phyloP scores from a whole-genome alignment of 2,888 invertebrate genomes.

The Himalopsyche kuldschensis region DNA sequence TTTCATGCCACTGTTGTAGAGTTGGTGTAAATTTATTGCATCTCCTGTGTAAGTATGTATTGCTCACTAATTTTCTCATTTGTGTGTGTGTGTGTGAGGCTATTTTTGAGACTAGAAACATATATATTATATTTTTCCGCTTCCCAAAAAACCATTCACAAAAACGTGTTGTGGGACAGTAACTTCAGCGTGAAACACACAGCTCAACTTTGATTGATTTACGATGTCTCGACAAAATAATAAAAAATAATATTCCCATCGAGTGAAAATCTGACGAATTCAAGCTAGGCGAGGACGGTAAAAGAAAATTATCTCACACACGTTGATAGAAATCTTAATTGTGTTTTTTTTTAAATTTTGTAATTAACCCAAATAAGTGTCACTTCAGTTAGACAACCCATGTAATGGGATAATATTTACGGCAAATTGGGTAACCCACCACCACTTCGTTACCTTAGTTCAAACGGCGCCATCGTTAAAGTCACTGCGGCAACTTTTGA shows the following conservation, averaged over 20 bases:
- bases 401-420: too few relatives aligned
- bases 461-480: too few relatives aligned
- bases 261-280: not conserved
- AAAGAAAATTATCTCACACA: not conserved
- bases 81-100: not conserved
- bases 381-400: too few relatives aligned
- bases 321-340: not conserved
- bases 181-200: not conserved
- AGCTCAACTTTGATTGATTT: not conserved
- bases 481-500: too few relatives aligned
- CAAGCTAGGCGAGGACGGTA: not conserved
- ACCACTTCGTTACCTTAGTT: too few relatives aligned
- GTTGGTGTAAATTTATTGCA: not conserved
- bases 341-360: not conserved
- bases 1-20: not conserved
- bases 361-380: too few relatives aligned
- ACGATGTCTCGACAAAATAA: not conserved
- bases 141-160: not conserved
- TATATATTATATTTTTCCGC: not conserved
- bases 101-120: not conserved
- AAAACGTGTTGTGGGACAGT: not conserved
- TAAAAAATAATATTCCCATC: not conserved
- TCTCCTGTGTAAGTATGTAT: not conserved
- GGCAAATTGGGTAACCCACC: too few relatives aligned
- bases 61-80: not conserved